These are phyloP conservation scores for Panonychus citri DNA, from an alignment of 1,140 invertebrate species.

Conservation along the genomic window DNA sequence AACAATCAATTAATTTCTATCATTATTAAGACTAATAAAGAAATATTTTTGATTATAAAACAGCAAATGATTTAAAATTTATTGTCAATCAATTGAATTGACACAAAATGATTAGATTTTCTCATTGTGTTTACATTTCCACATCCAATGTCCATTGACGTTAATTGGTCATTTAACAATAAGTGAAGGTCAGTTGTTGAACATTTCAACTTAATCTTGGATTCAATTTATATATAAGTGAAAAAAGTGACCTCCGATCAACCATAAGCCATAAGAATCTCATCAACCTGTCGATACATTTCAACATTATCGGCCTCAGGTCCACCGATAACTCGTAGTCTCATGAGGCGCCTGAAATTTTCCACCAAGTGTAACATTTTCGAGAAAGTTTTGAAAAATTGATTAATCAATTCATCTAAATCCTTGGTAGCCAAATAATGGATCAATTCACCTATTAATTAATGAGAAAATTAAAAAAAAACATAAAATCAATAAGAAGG, in stretches of 20 bases:
- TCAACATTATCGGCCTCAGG: background rate
- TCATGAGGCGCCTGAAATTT: background rate
- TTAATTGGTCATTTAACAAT: too few relatives aligned
- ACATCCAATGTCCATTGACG: too few relatives aligned
- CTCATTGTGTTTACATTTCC: too few relatives aligned
- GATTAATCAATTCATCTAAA: background rate
- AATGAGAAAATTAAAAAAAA: background rate
- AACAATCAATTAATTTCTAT: too few relatives aligned
- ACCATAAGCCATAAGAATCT: background rate
- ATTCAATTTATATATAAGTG: too few relatives aligned
- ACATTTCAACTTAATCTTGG: too few relatives aligned
- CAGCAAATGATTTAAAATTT: too few relatives aligned
- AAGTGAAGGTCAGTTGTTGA: too few relatives aligned
- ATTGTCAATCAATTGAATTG: too few relatives aligned
- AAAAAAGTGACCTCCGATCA: background rate
- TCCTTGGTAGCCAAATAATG: background rate
- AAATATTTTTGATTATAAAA: too few relatives aligned
- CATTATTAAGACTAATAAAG: too few relatives aligned
- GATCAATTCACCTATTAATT: background rate
- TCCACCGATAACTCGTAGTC: background rate
- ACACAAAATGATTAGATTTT: too few relatives aligned
- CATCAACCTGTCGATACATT: background rate
- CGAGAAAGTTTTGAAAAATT: background rate
- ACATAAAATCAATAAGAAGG: background rate
- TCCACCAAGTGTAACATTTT: background rate